Evolutionary conservation across 2,888 invertebrate species (phyloP), one percentile per base, ranked within the genome.

Genomic region (Smittia sp.): DNA sequence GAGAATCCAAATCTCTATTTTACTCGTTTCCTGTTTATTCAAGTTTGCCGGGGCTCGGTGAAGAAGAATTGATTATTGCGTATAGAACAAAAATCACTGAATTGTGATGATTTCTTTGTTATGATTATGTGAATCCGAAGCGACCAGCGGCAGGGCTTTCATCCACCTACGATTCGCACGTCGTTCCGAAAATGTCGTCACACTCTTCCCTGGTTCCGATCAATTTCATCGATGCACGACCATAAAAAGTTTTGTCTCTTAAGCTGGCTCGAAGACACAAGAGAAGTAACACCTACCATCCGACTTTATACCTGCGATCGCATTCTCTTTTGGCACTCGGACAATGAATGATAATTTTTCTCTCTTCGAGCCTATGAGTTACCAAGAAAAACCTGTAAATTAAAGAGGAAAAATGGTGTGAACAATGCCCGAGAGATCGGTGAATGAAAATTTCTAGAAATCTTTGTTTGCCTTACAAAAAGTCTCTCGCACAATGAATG

Each of bases 371-470:
- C 52, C 41, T 69, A 32, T 32, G 32, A 32, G 32, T 32, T 32
- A 54, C 69, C 68, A 25, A 54, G 69, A 69, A 69, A 69, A 54
- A 69, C 69, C 69, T 69, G 69, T 69, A 69, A 69, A 69, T 69
- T 54, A 69, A 69, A 69, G 41, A 52, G 20, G 20, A 52, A 46
- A 38, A 24, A 52, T 27, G 22, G 3, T 25, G 9, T 25, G 27
- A 52, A 69, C 69, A 69, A 52, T 54, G 69, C 18, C 24, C 54
- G 52, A 18, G 58, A 54, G n/a, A n/a, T 54, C 54, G 9, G 52
- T 69, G 69, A 69, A 69, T 69, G 69, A 69, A 69, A 46, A 46
- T 24, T 68, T 68, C 68, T 68, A 32, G 9, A 32, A 32, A 6
- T 32, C 32, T 32, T 32, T 32, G 32, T 68, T 46, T 46, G 46